A percentile compares a stretch with the other conserved stretches of the same genome.
Conservation (phyloP, 30 jellyfish, hydroid and myxozoan genomes). For the Hydractinia echinata region DNA sequence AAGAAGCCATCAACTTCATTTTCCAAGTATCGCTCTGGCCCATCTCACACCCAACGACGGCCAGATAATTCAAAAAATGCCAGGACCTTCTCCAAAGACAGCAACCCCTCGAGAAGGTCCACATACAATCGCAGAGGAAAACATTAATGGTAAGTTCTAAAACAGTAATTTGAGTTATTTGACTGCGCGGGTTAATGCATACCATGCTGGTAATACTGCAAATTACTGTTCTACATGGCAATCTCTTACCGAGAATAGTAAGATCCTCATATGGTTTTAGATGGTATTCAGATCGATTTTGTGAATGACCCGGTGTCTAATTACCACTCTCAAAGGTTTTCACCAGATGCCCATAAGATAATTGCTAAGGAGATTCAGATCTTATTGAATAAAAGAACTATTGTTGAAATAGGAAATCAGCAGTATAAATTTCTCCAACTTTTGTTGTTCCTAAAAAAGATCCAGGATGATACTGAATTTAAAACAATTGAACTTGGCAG, state of each 20-base stretch:
- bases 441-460: slow-evolving; percentile 20
- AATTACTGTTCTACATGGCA: background rate
- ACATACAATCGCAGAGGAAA: background rate
- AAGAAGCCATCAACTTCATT: too few species aligned
- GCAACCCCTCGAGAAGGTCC: background rate
- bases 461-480: slow-evolving; percentile 35
- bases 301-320: background rate
- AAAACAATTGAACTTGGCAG: slow-evolving; percentile 15
- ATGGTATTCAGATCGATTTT: background rate
- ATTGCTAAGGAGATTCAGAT: background rate
- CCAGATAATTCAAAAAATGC: background rate
- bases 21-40: too few species aligned
- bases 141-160: background rate
- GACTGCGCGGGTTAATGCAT: background rate
- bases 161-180: background rate
- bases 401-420: background rate
- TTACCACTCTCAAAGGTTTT: background rate
- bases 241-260: background rate
- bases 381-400: background rate
- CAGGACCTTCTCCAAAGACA: background rate
- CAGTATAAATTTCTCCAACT: background rate
- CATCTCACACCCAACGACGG: background rate
- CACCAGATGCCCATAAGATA: background rate
- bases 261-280: background rate
- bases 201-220: background rate